phyloP scores from a whole-genome alignment of 1,140 invertebrate genomes.

The Asbolus verrucosus region DNA sequence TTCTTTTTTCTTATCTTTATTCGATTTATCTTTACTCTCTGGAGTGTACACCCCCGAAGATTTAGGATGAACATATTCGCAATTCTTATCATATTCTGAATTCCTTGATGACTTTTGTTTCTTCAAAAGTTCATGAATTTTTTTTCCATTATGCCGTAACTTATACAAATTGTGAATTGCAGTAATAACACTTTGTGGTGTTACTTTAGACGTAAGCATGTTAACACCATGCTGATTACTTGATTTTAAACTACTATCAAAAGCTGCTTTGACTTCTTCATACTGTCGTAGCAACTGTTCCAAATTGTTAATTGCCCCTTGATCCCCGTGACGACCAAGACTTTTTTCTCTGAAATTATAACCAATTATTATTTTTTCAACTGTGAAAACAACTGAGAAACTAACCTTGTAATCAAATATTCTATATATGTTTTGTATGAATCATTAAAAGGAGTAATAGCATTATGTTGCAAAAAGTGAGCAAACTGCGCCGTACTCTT shows the following conservation, averaged over 20 bases:
- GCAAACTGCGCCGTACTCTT: conserved; percentile 50
- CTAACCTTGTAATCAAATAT: conserved; percentile 48
- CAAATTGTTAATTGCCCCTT: neutral
- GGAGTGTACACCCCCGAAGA: neutral
- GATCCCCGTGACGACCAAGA: conserved; percentile 32
- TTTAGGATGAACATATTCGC: conserved; percentile 12
- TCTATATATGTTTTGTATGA: conserved; percentile 49
- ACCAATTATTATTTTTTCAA: conserved; percentile 1
- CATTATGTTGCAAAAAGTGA: conserved; percentile 48
- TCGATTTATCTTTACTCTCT: neutral
- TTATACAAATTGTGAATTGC: conserved; percentile 20
- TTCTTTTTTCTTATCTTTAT: conserved; percentile 10
- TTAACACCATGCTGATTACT: neutral
- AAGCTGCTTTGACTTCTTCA: conserved; percentile 9
- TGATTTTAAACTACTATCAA: neutral
- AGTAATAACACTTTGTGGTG: neutral
- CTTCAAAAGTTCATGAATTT: conserved; percentile 34
- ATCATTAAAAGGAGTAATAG: conserved; percentile 53
- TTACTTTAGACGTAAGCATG: neutral
- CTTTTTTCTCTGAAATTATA: conserved; percentile 48
- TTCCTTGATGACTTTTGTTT: conserved; percentile 22
- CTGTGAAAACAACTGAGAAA: neutral
- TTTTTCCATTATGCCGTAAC: conserved; percentile 34
- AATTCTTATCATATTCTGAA: conserved; percentile 5
- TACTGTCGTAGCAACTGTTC: conserved; percentile 18